Percentiles rank a stretch among this genome's conserved stretches.
phyloP scores from a whole-genome alignment of 2,888 invertebrate genomes.

The Hedychridium roseum region DNA sequence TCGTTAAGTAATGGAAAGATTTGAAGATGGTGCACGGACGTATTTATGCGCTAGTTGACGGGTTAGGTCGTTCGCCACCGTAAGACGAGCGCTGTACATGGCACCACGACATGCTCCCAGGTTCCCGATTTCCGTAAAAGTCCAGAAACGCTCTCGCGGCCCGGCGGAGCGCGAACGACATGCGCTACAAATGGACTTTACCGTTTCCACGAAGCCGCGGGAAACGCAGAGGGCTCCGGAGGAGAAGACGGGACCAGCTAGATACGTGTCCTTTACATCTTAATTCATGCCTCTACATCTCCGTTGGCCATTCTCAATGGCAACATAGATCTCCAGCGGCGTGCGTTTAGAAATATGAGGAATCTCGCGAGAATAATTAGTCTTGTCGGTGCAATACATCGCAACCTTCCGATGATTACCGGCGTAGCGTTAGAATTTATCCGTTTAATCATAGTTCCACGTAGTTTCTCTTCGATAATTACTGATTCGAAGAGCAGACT shows the following conservation, averaged over 20 bases:
- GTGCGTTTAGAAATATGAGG: background rate
- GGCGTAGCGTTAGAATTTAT: no score
- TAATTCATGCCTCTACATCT: slow-evolving; percentile 28
- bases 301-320: background rate
- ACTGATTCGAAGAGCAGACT: no score
- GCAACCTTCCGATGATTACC: no score
- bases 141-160: slow-evolving; percentile 43
- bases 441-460: no score
- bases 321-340: background rate
- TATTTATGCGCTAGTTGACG: slow-evolving; percentile 14
- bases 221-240: slow-evolving; percentile 24
- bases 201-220: slow-evolving; percentile 43
- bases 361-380: background rate
- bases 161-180: slow-evolving; percentile 30
- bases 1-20: background rate
- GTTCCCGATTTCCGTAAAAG: slow-evolving; percentile 56
- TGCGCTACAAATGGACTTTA: slow-evolving; percentile 42
- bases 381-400: background rate
- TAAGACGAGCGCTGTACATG: slow-evolving; percentile 33
- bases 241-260: background rate
- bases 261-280: slow-evolving; percentile 38
- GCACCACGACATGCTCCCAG: slow-evolving; percentile 39
- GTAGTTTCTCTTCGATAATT: no score
- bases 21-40: background rate
- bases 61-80: slow-evolving; percentile 34